A percentile compares a stretch with the other conserved stretches of the same genome.
Evolutionary conservation across 1,140 invertebrate genomes (phyloP).

Genomic region (Orchestia grillus): DNA sequence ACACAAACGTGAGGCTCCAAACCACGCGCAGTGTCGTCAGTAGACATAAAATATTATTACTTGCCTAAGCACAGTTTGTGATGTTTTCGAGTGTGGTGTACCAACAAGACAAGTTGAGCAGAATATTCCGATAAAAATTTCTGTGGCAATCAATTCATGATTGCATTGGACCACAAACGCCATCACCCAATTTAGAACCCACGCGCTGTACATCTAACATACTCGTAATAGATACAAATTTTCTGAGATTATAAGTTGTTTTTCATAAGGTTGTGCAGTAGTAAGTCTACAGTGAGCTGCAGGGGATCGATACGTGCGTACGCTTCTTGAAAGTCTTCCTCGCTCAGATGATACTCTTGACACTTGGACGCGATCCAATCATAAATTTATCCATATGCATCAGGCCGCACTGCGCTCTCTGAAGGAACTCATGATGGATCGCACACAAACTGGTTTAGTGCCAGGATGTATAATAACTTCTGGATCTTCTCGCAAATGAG

Average conservation of each 20-base stretch:
- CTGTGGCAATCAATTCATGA: too few species aligned
- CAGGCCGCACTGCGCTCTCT: neutral
- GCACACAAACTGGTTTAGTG: neutral
- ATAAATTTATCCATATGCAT: constrained; percentile 42
- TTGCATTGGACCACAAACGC: too few species aligned
- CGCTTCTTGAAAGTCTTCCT: neutral
- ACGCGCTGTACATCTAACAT: neutral
- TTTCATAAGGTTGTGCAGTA: neutral
- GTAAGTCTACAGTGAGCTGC: neutral
- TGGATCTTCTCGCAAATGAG: neutral
- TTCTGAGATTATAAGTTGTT: neutral
- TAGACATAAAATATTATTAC: neutral
- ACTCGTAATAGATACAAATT: neutral
- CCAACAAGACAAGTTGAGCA: neutral
- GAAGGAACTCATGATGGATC: constrained; percentile 17
- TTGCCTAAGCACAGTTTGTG: neutral
- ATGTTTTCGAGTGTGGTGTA: too few species aligned
- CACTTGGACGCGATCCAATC: constrained; percentile 38
- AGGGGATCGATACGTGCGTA: neutral
- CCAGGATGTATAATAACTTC: neutral
- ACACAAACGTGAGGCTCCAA: neutral
- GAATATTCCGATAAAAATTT: neutral
- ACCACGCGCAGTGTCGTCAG: neutral
- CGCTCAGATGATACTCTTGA: constrained; percentile 34
- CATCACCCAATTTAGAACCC: too few species aligned